phyloP scores from a whole-genome alignment of 2,113 vertebrate species.

The Nycticorax nycticorax region DNA sequence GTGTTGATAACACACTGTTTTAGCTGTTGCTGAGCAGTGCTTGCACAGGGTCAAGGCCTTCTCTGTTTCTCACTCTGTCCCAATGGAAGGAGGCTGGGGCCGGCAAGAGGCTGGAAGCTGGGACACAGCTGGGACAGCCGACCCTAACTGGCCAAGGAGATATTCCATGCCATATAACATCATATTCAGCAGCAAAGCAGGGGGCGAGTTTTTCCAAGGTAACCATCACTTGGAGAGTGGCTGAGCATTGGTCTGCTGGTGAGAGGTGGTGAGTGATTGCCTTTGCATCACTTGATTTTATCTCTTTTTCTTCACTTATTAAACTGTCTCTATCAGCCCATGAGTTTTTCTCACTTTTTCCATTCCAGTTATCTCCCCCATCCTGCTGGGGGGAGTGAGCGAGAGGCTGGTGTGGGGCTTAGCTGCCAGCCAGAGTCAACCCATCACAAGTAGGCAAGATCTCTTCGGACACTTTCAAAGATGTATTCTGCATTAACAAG shows the following conservation, averaged over 20 bases:
- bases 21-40: background rate
- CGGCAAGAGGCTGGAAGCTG: background rate
- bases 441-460: background rate
- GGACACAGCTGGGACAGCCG: background rate
- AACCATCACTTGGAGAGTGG: background rate
- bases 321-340: background rate
- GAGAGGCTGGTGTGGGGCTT: background rate
- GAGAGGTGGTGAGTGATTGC: background rate
- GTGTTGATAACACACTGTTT: background rate
- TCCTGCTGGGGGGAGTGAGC: accelerated
- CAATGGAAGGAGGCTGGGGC: background rate
- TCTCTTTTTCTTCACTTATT: background rate
- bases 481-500: background rate
- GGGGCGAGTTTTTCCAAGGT: background rate
- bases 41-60: background rate
- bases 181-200: background rate
- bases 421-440: background rate
- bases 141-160: background rate
- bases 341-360: background rate
- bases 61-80: background rate
- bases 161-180: background rate
- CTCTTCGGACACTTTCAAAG: background rate
- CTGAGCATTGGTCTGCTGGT: background rate
- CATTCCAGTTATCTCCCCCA: background rate
- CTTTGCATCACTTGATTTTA: background rate